Evolutionary conservation across 2,113 vertebrate species (phyloP), one percentile per base, ranked within the genome.

Genomic region (Mirza zaza): DNA sequence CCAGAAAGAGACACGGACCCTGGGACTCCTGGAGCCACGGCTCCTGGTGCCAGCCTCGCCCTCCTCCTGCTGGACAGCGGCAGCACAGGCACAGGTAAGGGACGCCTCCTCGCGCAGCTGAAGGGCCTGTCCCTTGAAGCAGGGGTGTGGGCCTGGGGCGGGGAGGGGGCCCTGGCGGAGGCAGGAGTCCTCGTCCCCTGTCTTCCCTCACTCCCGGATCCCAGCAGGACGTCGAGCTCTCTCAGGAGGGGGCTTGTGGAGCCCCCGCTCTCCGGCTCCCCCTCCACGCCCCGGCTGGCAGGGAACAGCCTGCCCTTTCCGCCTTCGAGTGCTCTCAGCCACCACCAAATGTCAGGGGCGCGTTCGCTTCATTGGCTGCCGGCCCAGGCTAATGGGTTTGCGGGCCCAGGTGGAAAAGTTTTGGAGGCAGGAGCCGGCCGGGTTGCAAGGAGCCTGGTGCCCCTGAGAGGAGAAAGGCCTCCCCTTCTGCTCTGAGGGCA

Each of bases 31-130:
- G 12, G 61, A 83, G 63, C 23, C 4, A 34, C 50, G 32, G 39
- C 36, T 76, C 70, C 36, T 2, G 5, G 9, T 17, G 42, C 20
- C 27, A 3, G 50, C 36, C 39, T 2, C 3, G 7, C 83, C 13
- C 6, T 82, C 65, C 8, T 7, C 13, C 1, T 12, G 15, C 67
- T 18, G 68, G 87, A 86, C 32, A 48, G 70, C 0, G 10, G 29
- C 39, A 15, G 39, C 55, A 86, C 25, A 0, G 42, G 1, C 23
- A 65, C 87, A 96, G 97, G 97, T 97, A 96, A 90, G 95, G 52
- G 48, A 18, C 13, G 1, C 11, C 42, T 63, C 21, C 80, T 61
- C 6, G 0, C 3, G 55, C 27, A 36, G 32, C 25, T 39, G 23
- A n/a, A 57, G 65, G 15, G 15, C 42, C 45, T 14, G 42, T 50